A percentile compares a stretch with the other conserved stretches of the same genome.
Conservation (phyloP, 2,797 vertebrate species). For the Cryptoblepharus egeriae region DNA sequence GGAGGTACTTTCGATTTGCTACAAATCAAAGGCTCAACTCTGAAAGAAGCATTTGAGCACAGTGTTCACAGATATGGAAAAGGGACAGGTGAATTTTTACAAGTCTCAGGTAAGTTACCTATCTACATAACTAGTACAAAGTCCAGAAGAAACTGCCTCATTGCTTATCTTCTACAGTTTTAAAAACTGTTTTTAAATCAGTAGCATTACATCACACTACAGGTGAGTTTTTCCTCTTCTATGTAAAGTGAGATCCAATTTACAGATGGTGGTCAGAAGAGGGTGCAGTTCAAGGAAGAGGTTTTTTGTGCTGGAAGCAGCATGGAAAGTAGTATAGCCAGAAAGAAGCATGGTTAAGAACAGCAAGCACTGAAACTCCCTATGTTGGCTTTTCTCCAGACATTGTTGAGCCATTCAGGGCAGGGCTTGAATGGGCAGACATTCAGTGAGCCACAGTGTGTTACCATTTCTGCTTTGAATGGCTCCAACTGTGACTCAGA, state of each 20-base stretch:
- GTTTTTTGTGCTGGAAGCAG: too few species aligned
- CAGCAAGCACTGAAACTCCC: too few species aligned
- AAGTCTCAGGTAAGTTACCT: constrained; percentile 87
- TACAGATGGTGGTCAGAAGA: neutral
- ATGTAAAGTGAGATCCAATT: neutral
- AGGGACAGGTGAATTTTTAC: constrained; percentile 88
- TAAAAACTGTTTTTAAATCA: neutral
- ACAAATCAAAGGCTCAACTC: constrained; percentile 85
- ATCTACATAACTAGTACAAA: neutral
- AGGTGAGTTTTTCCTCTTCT: neutral
- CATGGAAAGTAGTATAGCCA: too few species aligned
- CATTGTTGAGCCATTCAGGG: too few species aligned
- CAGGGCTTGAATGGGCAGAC: too few species aligned
- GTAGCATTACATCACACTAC: too few species aligned
- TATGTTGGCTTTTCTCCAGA: too few species aligned
- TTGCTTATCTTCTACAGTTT: neutral
- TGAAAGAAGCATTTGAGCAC: constrained; percentile 88
- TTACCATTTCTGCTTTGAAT: too few species aligned
- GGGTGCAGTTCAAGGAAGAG: too few species aligned
- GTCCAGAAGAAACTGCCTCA: neutral
- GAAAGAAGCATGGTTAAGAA: too few species aligned
- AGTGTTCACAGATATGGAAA: constrained; percentile 84
- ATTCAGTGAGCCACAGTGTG: too few species aligned
- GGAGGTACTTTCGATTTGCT: constrained; percentile 90
- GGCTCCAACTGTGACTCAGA: too few species aligned